These are phyloP conservation scores for Meliscaeva auricollis DNA, from an alignment of 2,888 invertebrate genomes.

Conservation along the genomic window DNA sequence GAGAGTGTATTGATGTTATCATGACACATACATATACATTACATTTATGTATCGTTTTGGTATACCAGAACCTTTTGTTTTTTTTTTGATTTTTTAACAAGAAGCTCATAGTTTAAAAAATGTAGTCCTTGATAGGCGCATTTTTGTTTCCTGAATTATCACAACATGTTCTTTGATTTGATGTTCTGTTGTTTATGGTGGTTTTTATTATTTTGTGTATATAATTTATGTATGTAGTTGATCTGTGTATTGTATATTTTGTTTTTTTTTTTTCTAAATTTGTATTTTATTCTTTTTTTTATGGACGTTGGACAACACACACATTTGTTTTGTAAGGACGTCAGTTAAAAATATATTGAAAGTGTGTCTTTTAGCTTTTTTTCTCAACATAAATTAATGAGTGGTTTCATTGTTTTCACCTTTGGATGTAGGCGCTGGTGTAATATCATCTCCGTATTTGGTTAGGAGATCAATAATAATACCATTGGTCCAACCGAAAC, in stretches of 20 bases:
- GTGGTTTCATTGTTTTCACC: constrained; percentile 19
- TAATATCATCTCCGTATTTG: constrained; percentile 86
- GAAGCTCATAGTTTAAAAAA: not conserved
- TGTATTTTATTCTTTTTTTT: constrained; percentile 5
- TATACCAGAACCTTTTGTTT: constrained; percentile 13
- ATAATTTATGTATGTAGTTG: constrained; percentile 1
- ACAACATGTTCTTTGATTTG: constrained; percentile 13
- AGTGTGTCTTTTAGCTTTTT: not conserved
- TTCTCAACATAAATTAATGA: constrained; percentile 11
- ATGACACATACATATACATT: not conserved
- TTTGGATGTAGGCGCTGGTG: constrained; percentile 67
- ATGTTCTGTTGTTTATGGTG: constrained; percentile 4
- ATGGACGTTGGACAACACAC: constrained; percentile 21
- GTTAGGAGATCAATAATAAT: constrained; percentile 93
- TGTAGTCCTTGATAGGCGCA: not conserved
- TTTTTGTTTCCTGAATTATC: constrained; percentile 7
- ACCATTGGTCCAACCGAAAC: constrained; percentile 98
- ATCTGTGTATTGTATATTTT: not conserved
- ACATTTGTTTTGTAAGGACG: constrained; percentile 24
- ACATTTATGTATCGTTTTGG: not conserved
- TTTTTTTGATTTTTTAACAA: not conserved
- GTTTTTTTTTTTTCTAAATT: not conserved
- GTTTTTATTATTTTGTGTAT: constrained; percentile 1
- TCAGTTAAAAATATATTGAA: constrained; percentile 6
- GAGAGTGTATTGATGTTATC: constrained; percentile 2